Evolutionary conservation across 2,888 invertebrate species (phyloP), one percentile per base, ranked within the genome.

Genomic region (Xanthorhoe designata): DNA sequence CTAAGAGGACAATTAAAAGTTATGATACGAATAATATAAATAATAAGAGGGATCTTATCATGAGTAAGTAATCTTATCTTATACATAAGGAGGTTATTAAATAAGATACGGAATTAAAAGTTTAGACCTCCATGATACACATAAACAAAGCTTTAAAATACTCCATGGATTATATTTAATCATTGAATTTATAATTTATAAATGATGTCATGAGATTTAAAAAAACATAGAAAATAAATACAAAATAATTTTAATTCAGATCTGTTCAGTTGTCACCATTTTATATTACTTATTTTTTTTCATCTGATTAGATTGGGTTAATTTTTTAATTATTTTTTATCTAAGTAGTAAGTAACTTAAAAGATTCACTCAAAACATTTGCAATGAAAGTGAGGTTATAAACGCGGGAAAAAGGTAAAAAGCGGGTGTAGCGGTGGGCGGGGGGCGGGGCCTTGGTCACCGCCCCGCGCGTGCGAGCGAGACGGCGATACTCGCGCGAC

Each of bases 351-450:
- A n/a, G n/a, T 66, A 66, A 62, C 15, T 63, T 51, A 64, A 65
- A 64, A 61, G 56, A 57, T 67, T 69, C 56, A 67, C 57, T 61
- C 61, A 68, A 68, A 71, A 61, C 62, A 66, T 62, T 64, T 50
- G 49, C 77, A 81, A 83, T 77, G 82, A 84, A 83, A 86, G 86
- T 86, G 85, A 87, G 72, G 70, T 74, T 70, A 85, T 86, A 82
- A 84, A 69, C 75, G 68, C 69, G 85, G 85, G 83, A 84, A 84
- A 84, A 86, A 85, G 88, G 87, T 84, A 87, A 84, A 83, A 86
- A 83, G 82, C 85, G 83, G 86, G 86, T 77, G 84, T 82, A 73
- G 86, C 79, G 86, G 87, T 86, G 86, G 90, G 91, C 90, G 91
- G 90, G 87, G 90, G 90, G 91, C 88, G 91, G 89, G 80, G 87